Evolutionary conservation across 1,140 invertebrate genomes (phyloP), one percentile per base, ranked within the genome.

Genomic region (Drosophila kohkoa): DNA sequence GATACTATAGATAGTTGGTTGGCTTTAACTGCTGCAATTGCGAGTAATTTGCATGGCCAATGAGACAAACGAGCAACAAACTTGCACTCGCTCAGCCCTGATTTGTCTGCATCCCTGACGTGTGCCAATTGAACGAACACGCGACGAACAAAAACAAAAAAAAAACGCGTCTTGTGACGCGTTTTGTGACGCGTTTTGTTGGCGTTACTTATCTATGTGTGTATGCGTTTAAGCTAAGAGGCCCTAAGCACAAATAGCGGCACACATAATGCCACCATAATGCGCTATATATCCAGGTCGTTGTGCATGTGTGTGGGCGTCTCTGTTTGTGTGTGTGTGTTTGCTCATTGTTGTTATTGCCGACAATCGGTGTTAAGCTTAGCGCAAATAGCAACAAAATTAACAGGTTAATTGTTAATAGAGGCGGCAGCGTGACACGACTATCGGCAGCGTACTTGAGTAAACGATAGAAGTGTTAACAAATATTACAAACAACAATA

Each of bases 81-180:
- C 60, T 69, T 32, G 7, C 43, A 49, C 32, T 38, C 16, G 64
- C 15, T 48, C 41, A 16, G 38, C 82, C 75, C 11, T 78, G 82
- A 52, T 75, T 79, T 86, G 32, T 15, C 45, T 11, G 2, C 68
- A 8, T 38, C 35, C 8, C 35, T 38, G 35, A 10, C 35, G 35
- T 78, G 38, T 75, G 82, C 75, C 82, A 87, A 87, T 79, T 65
- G 46, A 71, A 55, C 71, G 82, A 80, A 80, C 82, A 80, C 82
- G 10, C 35, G 35, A 25, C 20, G 20, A 25, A 3, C 2, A 2
- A 20, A 3, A 76, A 82, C 82, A 79, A 79, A 82, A 87, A 80
- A 79, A 79, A 82, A 87, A 80, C 69, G 59, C 68, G 59, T 25
- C 15, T 25, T 49, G 41, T 80, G 35, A 38, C 75, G 68, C 52